Base-by-base conservation (phyloP, 1,140 invertebrate genomes). In the Lysiphlebus fabarum region DNA sequence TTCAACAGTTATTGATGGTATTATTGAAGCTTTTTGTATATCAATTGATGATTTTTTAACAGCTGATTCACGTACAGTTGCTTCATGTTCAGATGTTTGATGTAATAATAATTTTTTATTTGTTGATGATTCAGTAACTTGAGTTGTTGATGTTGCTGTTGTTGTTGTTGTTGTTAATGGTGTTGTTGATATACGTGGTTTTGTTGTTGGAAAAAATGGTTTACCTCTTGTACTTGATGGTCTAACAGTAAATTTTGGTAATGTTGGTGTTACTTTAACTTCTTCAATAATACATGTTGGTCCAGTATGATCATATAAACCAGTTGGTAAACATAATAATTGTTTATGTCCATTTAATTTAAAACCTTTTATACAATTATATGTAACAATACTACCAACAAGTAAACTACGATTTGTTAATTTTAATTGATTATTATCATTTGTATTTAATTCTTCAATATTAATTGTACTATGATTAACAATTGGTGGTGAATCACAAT, bases 221-320 rank as follows among this genome's bases (percentile, higher is more conserved):
- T 64, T 50, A 48, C 69, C 45, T 45, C 69, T 70, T 1, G 70
- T 62, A 12, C 65, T 68, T 11, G 72, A 61, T 8, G 78, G 56
- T 51, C 75, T 63, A 10, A 67, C 47, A 1, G 77, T 71, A 6
- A 59, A 43, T 47, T 69, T 51, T 11, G 59, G 2, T 10, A 57
- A 65, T 6, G 67, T 41, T 40, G 62, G 34, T 0, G 67, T 66
- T 5, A 51, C 47, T 54, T 59, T 53, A 47, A 56, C 47, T 14
- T 70, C 68, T 62, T 62, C 69, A 65, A 58, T 56, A 67, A 59
- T 79, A 70, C 91, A 93, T 37, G 77, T 81, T 1, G 92, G 92
- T 17, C 89, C 76, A 0, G 84, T 78, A 44, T 86, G 84, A 72
- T 94, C 90, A 81, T 92, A 95, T 54, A 86, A 83, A 3, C 93